A percentile compares a stretch with the other conserved stretches of the same genome.
Conservation (phyloP, 2,888 invertebrate genomes). For the Tetheella fluctuosa region DNA sequence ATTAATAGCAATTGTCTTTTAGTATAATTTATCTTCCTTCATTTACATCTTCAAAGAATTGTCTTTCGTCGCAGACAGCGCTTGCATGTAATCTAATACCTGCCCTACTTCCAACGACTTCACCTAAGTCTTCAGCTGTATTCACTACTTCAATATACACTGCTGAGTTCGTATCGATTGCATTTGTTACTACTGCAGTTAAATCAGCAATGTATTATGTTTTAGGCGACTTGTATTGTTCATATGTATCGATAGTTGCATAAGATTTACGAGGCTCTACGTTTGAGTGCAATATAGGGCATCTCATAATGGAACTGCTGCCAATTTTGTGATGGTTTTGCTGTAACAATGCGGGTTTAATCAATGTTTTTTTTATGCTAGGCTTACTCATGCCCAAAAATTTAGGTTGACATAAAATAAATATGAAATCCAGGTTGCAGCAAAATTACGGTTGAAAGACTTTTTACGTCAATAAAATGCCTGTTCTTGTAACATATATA, state of each 20-base stretch:
- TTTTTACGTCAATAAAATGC: too few species aligned
- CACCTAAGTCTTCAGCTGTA: not conserved
- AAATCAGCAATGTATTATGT: constrained; percentile 29
- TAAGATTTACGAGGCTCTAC: constrained; percentile 20
- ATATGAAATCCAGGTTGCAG: too few species aligned
- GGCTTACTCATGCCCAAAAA: too few species aligned
- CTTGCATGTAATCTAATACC: constrained; percentile 41
- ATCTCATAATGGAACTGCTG: constrained; percentile 40
- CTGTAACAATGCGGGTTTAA: constrained; percentile 23
- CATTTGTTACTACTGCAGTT: constrained; percentile 12
- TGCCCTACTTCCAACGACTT: constrained; percentile 25
- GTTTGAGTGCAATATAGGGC: constrained; percentile 46
- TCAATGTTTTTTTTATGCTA: constrained; percentile 20
- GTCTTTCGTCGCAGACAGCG: constrained; percentile 32
- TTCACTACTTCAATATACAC: constrained; percentile 13
- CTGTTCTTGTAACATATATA: too few species aligned
- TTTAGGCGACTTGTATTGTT: not conserved
- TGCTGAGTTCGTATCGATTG: constrained; percentile 20
- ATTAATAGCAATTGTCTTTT: constrained; percentile 30
- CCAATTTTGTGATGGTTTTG: constrained; percentile 24
- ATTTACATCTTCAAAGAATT: constrained; percentile 33
- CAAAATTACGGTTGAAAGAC: too few species aligned
- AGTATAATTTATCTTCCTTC: constrained; percentile 29
- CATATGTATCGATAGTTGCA: constrained; percentile 12
- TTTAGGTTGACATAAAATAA: too few species aligned